Base-by-base conservation (phyloP, 2,113 vertebrate genomes). In the Chaetops frenatus region DNA sequence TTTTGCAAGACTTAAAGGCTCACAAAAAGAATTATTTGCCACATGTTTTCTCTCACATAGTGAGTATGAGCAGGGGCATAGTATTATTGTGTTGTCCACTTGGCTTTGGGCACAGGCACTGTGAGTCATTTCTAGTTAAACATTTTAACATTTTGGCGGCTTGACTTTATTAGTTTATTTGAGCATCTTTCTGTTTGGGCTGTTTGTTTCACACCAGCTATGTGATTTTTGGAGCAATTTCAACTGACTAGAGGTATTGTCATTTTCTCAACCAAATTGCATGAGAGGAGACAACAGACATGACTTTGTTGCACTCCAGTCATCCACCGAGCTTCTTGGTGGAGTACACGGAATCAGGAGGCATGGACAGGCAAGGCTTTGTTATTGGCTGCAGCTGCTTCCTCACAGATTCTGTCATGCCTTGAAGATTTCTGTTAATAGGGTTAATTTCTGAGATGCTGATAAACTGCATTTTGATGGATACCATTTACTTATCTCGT, bases 361-460 rank as follows among this genome's bases (percentile, higher is more conserved):
- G 45, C 77, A 48, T 10, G 73, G 66, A 23, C 56, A 73, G 38
- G 40, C 45, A 66, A 29, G 61, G 44, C 62, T 76, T 22, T 86
- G 79, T 80, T 76, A 74, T 31, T 72, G 79, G 71, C 53, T 78
- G 28, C 87, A 93, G 33, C 81, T 91, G 67, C 66, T 79, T 72
- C 70, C 65, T 66, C 50, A n/a, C 61, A 82, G 57, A 61, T 85
- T 66, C 47, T 90, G 70, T 88, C 78, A 79, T 67, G 73, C 91
- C 90, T 89, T 90, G 53, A 94, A 82, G 62, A 88, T 92, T 95
- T 94, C 73, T 93, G 42, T 93, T 95, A 85, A 42, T 90, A 29
- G 61, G 47, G 73, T 96, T 87, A 64, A 71, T 79, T 95, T 70
- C 81, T 50, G 61, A 66, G 67, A 29, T 89, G 47, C 47, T 54